phyloP scores from a whole-genome alignment of 2,888 invertebrate genomes.

The Dicyrtomina minuta region DNA sequence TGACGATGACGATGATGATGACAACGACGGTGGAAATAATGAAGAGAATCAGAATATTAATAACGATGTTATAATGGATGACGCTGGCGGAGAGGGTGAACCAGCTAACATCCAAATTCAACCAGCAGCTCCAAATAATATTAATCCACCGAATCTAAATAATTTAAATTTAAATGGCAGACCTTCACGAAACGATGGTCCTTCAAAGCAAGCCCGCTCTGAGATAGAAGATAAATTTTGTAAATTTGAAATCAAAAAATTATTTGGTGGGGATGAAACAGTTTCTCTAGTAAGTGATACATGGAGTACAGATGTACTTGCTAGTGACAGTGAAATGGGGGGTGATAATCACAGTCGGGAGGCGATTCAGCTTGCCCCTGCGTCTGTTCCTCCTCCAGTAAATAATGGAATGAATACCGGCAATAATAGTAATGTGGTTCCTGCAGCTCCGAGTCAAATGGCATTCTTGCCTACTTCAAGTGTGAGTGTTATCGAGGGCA shows the following conservation, averaged over 20 bases:
- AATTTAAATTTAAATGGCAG: conserved; percentile 45
- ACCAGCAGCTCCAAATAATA: conserved; percentile 24
- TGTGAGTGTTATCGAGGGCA: conserved; percentile 20
- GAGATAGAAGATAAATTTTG: conserved; percentile 98
- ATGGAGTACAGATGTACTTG: conserved; percentile 97
- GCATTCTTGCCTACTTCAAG: conserved; percentile 8
- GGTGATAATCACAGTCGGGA: conserved; percentile 37
- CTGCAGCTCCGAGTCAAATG: conserved; percentile 14
- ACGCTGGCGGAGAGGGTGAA: conserved; percentile 32
- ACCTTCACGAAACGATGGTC: conserved; percentile 34
- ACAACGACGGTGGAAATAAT: conserved; percentile 30
- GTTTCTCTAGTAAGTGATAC: conserved; percentile 96
- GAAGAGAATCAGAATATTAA: conserved; percentile 24
- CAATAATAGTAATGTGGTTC: neutral
- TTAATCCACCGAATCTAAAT: conserved; percentile 52
- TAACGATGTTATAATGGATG: conserved; percentile 42
- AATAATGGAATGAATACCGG: conserved; percentile 22
- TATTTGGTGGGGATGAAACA: conserved; percentile 82
- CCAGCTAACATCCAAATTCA: neutral
- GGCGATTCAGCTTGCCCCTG: conserved; percentile 29
- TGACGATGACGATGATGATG: conserved; percentile 43
- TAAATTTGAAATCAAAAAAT: conserved; percentile 88
- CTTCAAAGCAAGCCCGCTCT: conserved; percentile 71
- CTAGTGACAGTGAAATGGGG: conserved; percentile 87
- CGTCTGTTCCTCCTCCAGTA: conserved; percentile 21